phyloP scores from a whole-genome alignment of 2,888 invertebrate genomes.

The Cabera pusaria region DNA sequence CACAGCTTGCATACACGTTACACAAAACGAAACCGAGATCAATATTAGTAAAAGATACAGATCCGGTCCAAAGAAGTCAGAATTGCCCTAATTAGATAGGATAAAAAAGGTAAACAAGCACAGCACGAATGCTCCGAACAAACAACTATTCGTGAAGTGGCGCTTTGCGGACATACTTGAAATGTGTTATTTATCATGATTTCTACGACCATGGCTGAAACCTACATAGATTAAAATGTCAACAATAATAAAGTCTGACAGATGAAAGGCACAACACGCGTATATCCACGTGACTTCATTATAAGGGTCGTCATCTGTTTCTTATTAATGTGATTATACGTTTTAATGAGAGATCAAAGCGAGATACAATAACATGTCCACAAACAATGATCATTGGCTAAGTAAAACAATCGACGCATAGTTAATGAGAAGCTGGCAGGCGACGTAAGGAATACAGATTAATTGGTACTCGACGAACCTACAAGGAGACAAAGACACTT shows the following conservation, averaged over 20 bases:
- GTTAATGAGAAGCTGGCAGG: slow-evolving; percentile 58
- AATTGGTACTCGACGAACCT: slow-evolving; percentile 61
- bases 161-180: slow-evolving; percentile 23
- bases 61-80: slow-evolving; percentile 13
- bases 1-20: no score
- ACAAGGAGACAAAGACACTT: slow-evolving; percentile 60
- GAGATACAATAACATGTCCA: slow-evolving; percentile 52
- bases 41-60: slow-evolving; percentile 3
- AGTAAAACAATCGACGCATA: slow-evolving; percentile 63
- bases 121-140: slow-evolving; percentile 29
- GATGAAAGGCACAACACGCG: slow-evolving; percentile 20
- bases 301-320: slow-evolving; percentile 40
- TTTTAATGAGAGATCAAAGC: slow-evolving; percentile 51
- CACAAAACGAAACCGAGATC: slow-evolving; percentile 3
- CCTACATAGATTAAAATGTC: slow-evolving; percentile 24
- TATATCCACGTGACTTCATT: slow-evolving; percentile 32
- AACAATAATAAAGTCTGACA: slow-evolving; percentile 7
- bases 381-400: slow-evolving; percentile 58
- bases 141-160: slow-evolving; percentile 32
- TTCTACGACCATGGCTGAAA: slow-evolving; percentile 18
- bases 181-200: slow-evolving; percentile 22
- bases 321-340: slow-evolving; percentile 45
- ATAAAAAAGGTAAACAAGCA: slow-evolving; percentile 22
- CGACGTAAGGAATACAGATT: slow-evolving; percentile 69
- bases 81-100: slow-evolving; percentile 21